These are phyloP conservation scores for Mobula hypostoma DNA, from an alignment of 2,113 vertebrate species.

Conservation along the genomic window DNA sequence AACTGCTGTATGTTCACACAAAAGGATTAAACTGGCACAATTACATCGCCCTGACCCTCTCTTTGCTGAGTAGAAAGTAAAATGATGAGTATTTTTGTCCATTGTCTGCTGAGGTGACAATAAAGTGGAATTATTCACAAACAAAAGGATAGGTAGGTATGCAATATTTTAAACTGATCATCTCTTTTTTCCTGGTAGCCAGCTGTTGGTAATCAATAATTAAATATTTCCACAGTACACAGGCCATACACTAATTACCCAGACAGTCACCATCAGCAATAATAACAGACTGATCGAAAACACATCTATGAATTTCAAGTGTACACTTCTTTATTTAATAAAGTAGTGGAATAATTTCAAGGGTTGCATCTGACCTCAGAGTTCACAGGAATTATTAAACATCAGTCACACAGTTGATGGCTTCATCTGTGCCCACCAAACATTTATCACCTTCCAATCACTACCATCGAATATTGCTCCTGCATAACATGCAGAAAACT, in stretches of 20 bases:
- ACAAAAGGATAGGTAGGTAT: neutral
- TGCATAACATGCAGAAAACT: neutral
- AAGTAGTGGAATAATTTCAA: conserved; percentile 8
- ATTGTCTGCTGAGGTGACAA: neutral
- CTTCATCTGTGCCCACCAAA: neutral
- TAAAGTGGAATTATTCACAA: neutral
- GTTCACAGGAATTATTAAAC: conserved; percentile 23
- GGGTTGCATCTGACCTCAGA: conserved; percentile 13
- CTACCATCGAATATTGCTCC: neutral
- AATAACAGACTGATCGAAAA: neutral
- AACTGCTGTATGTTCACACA: neutral
- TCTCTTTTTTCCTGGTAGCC: neutral
- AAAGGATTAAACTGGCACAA: neutral
- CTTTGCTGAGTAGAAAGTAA: neutral
- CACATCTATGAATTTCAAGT: conserved; percentile 5
- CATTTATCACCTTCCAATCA: neutral
- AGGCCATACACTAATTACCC: neutral
- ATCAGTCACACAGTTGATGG: neutral
- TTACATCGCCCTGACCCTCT: neutral
- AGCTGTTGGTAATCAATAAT: conserved; percentile 1
- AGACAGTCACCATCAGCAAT: neutral
- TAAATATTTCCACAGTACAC: neutral
- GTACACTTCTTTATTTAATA: conserved; percentile 11
- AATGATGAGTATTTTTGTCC: neutral
- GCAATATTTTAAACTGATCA: neutral